Evolutionary conservation across 2,113 vertebrate genomes (phyloP).

Genomic region (Stercorarius parasiticus): DNA sequence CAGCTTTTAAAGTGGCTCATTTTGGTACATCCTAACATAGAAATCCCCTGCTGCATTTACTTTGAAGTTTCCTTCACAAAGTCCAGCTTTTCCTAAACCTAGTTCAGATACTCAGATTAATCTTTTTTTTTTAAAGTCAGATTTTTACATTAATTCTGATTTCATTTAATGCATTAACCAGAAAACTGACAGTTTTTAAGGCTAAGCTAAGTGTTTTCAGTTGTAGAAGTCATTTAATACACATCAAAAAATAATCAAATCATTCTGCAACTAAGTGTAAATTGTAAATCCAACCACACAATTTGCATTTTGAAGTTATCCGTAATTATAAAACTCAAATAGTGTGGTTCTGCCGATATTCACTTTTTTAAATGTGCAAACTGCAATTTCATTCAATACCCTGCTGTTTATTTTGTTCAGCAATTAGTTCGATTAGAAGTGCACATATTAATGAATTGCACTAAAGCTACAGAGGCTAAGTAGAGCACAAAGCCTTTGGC

Average conservation of each 20-base stretch:
- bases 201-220: not conserved
- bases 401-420: slow-evolving; percentile 5
- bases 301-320: not conserved
- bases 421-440: slow-evolving; percentile 46
- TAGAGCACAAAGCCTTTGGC: not conserved
- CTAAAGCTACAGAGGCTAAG: slow-evolving; percentile 15
- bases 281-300: not conserved
- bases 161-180: not conserved
- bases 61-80: not conserved
- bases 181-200: not conserved
- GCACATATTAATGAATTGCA: slow-evolving; percentile 5
- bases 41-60: not conserved
- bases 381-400: not conserved
- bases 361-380: not conserved
- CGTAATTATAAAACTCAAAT: slow-evolving; percentile 37
- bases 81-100: not conserved
- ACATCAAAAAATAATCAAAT: slow-evolving; percentile 18
- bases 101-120: not conserved
- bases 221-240: not conserved
- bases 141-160: not conserved
- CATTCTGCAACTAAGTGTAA: slow-evolving; percentile 11
- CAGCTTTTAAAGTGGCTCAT: not conserved
- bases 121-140: not conserved
- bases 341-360: not conserved
- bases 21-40: not conserved